Percentiles rank a stretch among this genome's conserved stretches.
Conservation (phyloP, 2,888 invertebrate genomes). For the Melanotus villosus region DNA sequence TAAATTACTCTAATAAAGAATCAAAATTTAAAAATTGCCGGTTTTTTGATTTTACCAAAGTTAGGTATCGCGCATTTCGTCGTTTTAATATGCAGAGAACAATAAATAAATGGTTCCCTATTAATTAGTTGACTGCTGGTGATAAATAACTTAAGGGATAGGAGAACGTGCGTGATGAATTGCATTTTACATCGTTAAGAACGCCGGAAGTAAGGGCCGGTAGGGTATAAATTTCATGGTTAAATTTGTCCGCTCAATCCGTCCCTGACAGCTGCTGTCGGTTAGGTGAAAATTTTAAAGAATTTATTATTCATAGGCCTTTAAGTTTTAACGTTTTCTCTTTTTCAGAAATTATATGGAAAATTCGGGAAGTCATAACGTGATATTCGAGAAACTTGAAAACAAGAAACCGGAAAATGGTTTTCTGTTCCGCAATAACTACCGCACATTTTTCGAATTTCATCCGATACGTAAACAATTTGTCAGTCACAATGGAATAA, state of each 20-base stretch:
- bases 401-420: too few relatives aligned
- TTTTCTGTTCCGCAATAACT: too few relatives aligned
- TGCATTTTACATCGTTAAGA: conserved; percentile 9
- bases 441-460: too few relatives aligned
- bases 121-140: conserved; percentile 12
- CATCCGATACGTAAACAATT: too few relatives aligned
- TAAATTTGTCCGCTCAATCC: conserved; percentile 13
- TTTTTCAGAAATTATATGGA: too few relatives aligned
- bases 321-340: too few relatives aligned
- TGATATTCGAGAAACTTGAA: too few relatives aligned
- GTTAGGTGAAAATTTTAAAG: conserved; percentile 8
- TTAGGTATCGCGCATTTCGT: background rate
- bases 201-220: conserved; percentile 15
- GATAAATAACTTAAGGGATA: conserved; percentile 11
- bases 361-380: too few relatives aligned
- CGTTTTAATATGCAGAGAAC: background rate
- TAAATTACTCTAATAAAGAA: too few relatives aligned
- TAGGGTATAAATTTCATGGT: conserved; percentile 8
- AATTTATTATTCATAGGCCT: background rate
- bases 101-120: conserved; percentile 11
- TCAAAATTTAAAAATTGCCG: too few relatives aligned
- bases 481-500: too few relatives aligned
- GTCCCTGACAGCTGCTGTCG: background rate
- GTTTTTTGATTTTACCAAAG: too few relatives aligned
- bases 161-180: conserved; percentile 18